phyloP scores from a whole-genome alignment of 2,888 invertebrate species.

The Lithophane ornitopus region DNA sequence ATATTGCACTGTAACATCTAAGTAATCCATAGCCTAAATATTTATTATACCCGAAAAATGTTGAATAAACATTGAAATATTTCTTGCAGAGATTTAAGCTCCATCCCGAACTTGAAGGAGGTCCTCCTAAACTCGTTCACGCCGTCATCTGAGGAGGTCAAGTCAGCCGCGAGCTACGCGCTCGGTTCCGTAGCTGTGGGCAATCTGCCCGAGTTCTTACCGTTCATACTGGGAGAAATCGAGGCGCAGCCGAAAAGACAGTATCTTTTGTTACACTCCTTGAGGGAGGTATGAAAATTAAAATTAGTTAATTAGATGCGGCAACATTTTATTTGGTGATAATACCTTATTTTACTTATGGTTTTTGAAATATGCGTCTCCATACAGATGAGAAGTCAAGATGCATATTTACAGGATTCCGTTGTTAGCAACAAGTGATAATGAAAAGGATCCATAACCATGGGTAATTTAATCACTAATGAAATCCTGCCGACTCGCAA shows the following conservation, averaged over 20 bases:
- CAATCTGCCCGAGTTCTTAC: conserved; percentile 97
- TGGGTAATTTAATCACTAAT: neutral
- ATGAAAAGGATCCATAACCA: neutral
- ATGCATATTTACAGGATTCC: neutral
- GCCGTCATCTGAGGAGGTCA: conserved; percentile 98
- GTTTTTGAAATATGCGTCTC: neutral
- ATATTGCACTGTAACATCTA: neutral
- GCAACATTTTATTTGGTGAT: neutral
- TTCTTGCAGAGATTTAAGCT: conserved; percentile 93
- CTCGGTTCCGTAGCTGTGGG: conserved; percentile 99
- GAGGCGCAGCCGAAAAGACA: conserved; percentile 98
- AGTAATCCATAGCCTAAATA: neutral
- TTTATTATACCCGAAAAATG: neutral
- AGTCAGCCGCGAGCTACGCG: conserved; percentile 99
- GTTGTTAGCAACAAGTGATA: neutral
- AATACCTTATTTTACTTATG: neutral
- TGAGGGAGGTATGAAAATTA: conserved; percentile 95
- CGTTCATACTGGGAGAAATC: conserved; percentile 98
- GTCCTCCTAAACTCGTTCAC: conserved; percentile 96
- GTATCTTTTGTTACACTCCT: conserved; percentile 98
- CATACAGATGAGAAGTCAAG: neutral
- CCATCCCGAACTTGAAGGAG: conserved; percentile 93
- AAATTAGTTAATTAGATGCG: neutral
- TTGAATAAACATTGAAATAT: neutral
- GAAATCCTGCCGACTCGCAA: neutral